phyloP scores from a whole-genome alignment of 2,888 invertebrate species.

The Scelioninae gen. 1 region DNA sequence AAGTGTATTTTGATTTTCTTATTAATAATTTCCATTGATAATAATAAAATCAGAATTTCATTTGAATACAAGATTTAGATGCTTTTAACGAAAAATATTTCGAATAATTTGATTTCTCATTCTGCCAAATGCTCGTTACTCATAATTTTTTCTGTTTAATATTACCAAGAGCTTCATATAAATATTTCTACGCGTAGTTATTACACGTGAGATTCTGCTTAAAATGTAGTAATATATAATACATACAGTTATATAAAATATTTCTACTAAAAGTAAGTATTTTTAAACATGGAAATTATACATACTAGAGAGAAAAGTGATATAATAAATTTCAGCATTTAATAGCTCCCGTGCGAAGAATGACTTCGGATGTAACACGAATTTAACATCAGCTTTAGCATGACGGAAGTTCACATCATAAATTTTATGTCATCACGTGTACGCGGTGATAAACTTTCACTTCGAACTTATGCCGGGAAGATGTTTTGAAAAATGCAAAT shows the following conservation, averaged over 20 bases:
- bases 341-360: slow-evolving; percentile 28
- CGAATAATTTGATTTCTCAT: too few relatives aligned
- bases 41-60: too few relatives aligned
- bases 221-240: neutral
- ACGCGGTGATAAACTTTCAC: slow-evolving; percentile 49
- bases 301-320: slow-evolving; percentile 6
- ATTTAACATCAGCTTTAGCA: slow-evolving; percentile 46
- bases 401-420: slow-evolving; percentile 49
- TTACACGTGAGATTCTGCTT: neutral
- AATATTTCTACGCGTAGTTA: neutral
- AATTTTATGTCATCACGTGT: slow-evolving; percentile 51
- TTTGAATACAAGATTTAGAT: too few relatives aligned
- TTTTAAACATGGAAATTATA: slow-evolving; percentile 24
- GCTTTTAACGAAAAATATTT: too few relatives aligned
- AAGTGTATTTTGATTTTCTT: too few relatives aligned
- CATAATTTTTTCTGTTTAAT: too few relatives aligned
- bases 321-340: slow-evolving; percentile 30
- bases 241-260: neutral
- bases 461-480: slow-evolving; percentile 36
- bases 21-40: too few relatives aligned
- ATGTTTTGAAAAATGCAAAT: slow-evolving; percentile 59
- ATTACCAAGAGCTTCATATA: neutral
- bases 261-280: neutral
- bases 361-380: slow-evolving; percentile 34
- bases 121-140: neutral